Base-by-base conservation (phyloP, 2,113 vertebrate species). In the Erythrolamprus reginae region DNA sequence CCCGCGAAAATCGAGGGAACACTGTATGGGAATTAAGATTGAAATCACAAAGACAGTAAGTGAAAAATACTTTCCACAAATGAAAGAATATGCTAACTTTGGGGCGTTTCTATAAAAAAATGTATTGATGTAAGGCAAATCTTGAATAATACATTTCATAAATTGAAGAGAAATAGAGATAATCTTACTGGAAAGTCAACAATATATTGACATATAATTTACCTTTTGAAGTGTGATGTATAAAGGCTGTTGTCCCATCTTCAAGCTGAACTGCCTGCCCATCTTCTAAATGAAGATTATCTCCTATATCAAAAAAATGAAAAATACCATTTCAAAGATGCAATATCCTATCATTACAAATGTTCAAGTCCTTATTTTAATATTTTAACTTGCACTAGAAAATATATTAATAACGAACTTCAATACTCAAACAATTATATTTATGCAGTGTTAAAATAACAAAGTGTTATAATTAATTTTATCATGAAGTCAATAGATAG, bases 201-300 rank as follows among this genome's bases (percentile, higher is more conserved):
- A 23, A 83, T 50, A 55, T 42, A 89, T 93, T 1, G 8, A 91
- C 92, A 89, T 90, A 23, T 85, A 89, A 89, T n/a, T 89, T 97
- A 99, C 99, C 99, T 99, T 99, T 99, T 3, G 98, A 98, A 52
- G 99, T 95, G 91, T 99, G 98, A 87, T 98, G 99, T 95, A 99
- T 99, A 95, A 98, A 99, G 3, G 99, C 99, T 0, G 99, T 99
- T 9, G 99, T 99, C 93, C 99, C 99, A 88, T 99, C 99, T 95
- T 99, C 99, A 77, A 99, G 95, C 94, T 99, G 99, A 83, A 99
- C 98, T 17, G 99, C 98, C 90, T 99, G 99, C 24, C 99, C 99
- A 89, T 99, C 99, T 88, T 99, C 99, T 91, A 99, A 96, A 51
- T 98, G 98, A 93, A 99, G 97, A 96, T 98, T 98, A 94, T 99